A percentile compares a stretch with the other conserved stretches of the same genome.
Conservation (phyloP, 2,888 invertebrate species). For the Nemurella pictetii region DNA sequence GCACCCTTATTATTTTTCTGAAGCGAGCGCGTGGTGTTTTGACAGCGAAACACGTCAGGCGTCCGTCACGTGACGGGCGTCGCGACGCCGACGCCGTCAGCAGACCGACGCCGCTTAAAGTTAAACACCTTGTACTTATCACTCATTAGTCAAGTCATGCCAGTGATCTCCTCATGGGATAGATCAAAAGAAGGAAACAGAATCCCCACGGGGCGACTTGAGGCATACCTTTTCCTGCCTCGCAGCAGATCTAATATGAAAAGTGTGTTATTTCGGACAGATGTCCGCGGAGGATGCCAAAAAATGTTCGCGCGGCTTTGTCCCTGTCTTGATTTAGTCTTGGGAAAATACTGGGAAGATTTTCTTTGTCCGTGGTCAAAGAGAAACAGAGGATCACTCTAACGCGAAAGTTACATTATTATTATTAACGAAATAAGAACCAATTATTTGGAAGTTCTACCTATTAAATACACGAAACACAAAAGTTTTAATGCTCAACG, state of each 20-base stretch:
- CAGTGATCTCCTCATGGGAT: background rate
- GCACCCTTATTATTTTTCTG: background rate
- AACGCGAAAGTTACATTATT: background rate
- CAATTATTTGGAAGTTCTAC: background rate
- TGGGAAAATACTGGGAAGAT: background rate
- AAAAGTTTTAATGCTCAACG: background rate
- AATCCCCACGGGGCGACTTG: conserved; percentile 10
- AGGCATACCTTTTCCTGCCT: conserved; percentile 16
- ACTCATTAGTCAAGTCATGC: conserved; percentile 23
- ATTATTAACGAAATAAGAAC: background rate
- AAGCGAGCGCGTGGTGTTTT: background rate
- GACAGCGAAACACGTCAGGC: background rate
- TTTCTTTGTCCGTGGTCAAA: background rate
- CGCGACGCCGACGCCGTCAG: background rate
- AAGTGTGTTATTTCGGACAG: conserved; percentile 9
- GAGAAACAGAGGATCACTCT: background rate
- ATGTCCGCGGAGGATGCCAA: conserved; percentile 7
- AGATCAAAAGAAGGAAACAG: conserved; percentile 19
- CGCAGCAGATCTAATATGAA: conserved; percentile 9
- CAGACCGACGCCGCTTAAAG: background rate
- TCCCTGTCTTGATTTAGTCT: background rate
- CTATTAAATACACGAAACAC: too few species aligned
- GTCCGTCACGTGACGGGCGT: background rate
- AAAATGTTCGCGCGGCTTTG: background rate
- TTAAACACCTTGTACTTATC: conserved; percentile 25